Percentiles rank a stretch among this genome's conserved stretches.
phyloP scores from a whole-genome alignment of 2,888 invertebrate species.

The Metopia argyrocephala region DNA sequence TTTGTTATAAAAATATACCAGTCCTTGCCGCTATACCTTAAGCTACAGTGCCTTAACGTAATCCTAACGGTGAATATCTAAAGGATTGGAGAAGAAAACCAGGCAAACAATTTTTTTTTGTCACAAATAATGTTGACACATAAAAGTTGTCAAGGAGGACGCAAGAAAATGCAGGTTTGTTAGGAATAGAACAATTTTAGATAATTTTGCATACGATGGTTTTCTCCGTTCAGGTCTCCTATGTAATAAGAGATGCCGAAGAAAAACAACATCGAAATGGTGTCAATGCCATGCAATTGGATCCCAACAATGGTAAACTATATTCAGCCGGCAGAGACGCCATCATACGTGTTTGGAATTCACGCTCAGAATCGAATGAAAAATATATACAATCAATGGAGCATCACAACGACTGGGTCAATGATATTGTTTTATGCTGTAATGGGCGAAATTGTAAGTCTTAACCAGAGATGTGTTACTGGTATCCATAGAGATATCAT shows the following conservation, averaged over 20 bases:
- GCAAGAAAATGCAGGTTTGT: conserved; percentile 80
- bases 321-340: conserved; percentile 96
- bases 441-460: conserved; percentile 92
- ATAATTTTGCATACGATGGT: background rate
- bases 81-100: conserved; percentile 27
- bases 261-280: conserved; percentile 97
- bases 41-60: conserved; percentile 56
- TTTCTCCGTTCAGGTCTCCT: conserved; percentile 87
- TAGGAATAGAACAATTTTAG: background rate
- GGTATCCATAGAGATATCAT: no score
- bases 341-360: conserved; percentile 95
- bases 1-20: conserved; percentile 19
- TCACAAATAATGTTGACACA: conserved; percentile 78
- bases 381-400: conserved; percentile 97
- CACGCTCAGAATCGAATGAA: conserved; percentile 82
- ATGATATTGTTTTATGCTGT: conserved; percentile 98
- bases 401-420: conserved; percentile 99
- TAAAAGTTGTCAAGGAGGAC: conserved; percentile 78
- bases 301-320: conserved; percentile 90
- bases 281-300: conserved; percentile 96
- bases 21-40: conserved; percentile 33
- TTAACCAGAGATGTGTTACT: background rate
- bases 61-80: background rate
- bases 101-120: background rate
- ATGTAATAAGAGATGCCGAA: conserved; percentile 97